Base-by-base conservation (phyloP, 2,797 vertebrate genomes). In the Gila robusta region DNA sequence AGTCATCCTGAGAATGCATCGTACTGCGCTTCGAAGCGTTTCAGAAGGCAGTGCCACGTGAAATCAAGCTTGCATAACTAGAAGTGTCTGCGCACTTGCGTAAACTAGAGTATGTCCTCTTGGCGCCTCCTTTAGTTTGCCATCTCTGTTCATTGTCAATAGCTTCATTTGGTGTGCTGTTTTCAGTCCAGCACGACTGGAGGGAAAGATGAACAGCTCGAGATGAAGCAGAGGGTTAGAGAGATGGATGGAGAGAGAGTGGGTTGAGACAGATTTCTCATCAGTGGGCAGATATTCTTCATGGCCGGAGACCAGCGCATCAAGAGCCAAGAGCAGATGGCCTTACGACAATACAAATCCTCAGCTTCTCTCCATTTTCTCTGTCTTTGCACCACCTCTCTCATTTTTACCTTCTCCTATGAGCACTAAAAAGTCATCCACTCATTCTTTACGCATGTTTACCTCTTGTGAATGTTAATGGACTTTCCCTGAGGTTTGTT, bases 281-380 rank as follows among this genome's bases (percentile, higher is more conserved):
- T 84, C 82, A 77, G 76, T 88, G 80, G 85, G 89, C 83, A 88
- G 89, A 88, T 76, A 70, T 84, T 77, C 80, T 87, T 67, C 83
- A 81, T 88, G 80, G 77, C 86, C 78, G 12, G 41, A 83, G 37
- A 81, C 87, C 89, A 88, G 71, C 82, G 77, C 87, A 72, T 88
- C 83, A 88, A 87, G 85, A 87, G 83, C 86, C 80, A 84, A 67
- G 85, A 86, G 84, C 89, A 89, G 89, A 89, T 86, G 80, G 88
- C 83, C 81, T 82, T 72, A 85, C 54, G 77, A 85, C 86, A 84
- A 85, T 84, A 87, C 74, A 66, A 84, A 82, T 83, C 83, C 82
- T 79, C 23, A 69, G 19, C 54, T 73, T 80, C 47, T 67, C 67
- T 87, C 49, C 70, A 17, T 59, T 79, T 77, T 47, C 35, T 69